Evolutionary conservation across 2,113 vertebrate species (phyloP).

Genomic region (Crypturellus undulatus): DNA sequence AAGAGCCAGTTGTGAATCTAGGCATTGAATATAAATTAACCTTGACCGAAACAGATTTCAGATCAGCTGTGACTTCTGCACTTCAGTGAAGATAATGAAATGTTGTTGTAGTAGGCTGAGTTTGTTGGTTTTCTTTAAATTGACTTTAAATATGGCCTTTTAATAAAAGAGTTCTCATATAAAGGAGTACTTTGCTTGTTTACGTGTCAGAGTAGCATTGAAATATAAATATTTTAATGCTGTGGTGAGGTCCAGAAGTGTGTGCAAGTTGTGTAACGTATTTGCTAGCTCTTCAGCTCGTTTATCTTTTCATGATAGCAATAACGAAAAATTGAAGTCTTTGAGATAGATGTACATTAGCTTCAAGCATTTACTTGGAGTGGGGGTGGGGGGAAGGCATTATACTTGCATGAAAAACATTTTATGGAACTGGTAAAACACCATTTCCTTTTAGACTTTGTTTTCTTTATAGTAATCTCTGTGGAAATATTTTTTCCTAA

Average conservation of each 20-base stretch:
- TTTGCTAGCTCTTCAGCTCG: neutral
- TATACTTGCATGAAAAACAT: neutral
- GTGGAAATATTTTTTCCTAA: neutral
- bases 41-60: neutral
- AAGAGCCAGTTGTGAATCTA: neutral
- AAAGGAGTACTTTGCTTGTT: neutral
- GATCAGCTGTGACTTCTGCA: neutral
- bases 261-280: neutral
- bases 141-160: neutral
- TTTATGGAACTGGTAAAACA: neutral
- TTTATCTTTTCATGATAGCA: neutral
- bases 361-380: neutral
- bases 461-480: neutral
- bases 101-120: neutral
- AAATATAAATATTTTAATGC: neutral
- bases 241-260: fast-evolving
- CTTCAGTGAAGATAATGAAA: neutral
- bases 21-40: neutral
- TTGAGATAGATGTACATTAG: neutral
- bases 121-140: neutral
- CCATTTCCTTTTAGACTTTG: neutral
- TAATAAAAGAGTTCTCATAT: neutral
- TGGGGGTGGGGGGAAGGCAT: neutral
- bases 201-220: neutral
- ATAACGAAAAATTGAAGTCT: neutral